Conservation (phyloP, 1,140 invertebrate genomes). For the Parasteatoda tepidariorum region DNA sequence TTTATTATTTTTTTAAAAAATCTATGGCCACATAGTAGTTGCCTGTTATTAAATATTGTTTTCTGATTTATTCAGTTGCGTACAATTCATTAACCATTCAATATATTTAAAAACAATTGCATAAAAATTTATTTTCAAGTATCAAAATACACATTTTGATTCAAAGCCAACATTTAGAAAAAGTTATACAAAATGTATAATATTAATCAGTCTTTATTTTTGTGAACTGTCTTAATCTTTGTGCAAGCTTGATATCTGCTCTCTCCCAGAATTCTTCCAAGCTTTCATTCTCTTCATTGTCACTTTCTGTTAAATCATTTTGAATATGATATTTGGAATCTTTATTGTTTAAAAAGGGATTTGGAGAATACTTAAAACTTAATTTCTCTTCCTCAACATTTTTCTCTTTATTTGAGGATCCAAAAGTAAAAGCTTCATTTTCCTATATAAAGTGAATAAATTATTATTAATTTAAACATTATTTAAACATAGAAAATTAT, state of each 20-base stretch:
- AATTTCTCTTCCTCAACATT: constrained; percentile 22
- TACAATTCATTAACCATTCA: too few species aligned
- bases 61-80: too few species aligned
- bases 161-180: too few species aligned
- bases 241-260: constrained; percentile 5
- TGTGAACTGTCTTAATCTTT: not conserved
- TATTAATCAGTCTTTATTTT: too few species aligned
- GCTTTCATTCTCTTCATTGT: not conserved
- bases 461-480: not conserved
- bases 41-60: too few species aligned
- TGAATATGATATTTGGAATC: not conserved
- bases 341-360: not conserved
- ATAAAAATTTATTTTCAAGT: too few species aligned
- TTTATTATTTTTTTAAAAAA: too few species aligned
- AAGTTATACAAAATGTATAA: too few species aligned
- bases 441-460: not conserved
- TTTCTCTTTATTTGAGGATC: not conserved
- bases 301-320: not conserved
- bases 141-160: too few species aligned
- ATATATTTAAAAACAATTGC: too few species aligned
- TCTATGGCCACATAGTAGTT: too few species aligned
- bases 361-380: not conserved
- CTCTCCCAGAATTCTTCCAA: constrained; percentile 36
- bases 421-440: not conserved
- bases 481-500: too few species aligned